Evolutionary conservation across 92 coral and sea anemone species (phyloP).

Genomic region (Montipora capitata): DNA sequence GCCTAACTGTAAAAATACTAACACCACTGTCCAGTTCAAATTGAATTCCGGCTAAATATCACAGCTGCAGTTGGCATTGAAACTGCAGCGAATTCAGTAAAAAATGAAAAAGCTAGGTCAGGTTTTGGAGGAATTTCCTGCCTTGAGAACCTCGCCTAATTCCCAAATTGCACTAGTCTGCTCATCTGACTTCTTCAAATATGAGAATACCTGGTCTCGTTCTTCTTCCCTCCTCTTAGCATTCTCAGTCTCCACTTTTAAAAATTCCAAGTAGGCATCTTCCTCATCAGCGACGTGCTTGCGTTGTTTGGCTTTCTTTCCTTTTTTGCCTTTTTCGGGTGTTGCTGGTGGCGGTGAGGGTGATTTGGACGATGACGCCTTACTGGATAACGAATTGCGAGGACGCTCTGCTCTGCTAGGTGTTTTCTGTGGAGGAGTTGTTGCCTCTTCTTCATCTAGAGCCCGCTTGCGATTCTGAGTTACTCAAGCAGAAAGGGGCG

Average conservation of each 20-base stretch:
- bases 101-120: background rate
- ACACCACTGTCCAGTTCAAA: background rate
- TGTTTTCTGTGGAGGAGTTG: background rate
- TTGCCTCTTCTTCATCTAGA: slow-evolving; percentile 1
- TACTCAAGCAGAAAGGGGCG: slow-evolving; percentile 21
- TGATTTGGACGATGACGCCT: slow-evolving; percentile 4
- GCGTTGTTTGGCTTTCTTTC: slow-evolving; percentile 29
- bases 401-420: background rate
- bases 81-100: background rate
- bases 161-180: slow-evolving; percentile 45
- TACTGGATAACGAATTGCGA: background rate
- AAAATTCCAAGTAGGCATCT: slow-evolving; percentile 30
- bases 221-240: slow-evolving; percentile 49
- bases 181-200: slow-evolving; percentile 35
- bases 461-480: background rate
- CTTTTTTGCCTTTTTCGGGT: slow-evolving; percentile 26
- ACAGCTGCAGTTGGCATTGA: background rate
- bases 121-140: slow-evolving; percentile 20
- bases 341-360: slow-evolving; percentile 17
- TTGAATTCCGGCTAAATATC: background rate
- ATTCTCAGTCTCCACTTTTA: slow-evolving; percentile 31
- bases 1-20: slow-evolving; percentile 3
- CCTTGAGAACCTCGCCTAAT: slow-evolving; percentile 36
- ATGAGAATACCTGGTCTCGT: slow-evolving; percentile 20
- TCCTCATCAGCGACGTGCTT: slow-evolving; percentile 25